Conservation (phyloP, 2,888 invertebrate genomes). For the Acholoe squamosa region DNA sequence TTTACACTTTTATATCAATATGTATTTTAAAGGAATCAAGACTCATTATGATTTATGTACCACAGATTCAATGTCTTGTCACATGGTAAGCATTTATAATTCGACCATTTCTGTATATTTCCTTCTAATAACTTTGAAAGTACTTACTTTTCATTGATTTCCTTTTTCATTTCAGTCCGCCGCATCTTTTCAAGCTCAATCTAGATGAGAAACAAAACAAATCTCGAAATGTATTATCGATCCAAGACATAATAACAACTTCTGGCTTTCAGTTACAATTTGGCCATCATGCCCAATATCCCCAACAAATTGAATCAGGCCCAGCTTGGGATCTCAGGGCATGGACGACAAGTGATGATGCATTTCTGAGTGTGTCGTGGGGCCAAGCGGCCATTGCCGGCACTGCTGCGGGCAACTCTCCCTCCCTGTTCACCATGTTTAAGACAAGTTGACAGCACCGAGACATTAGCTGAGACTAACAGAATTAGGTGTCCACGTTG, state of each 20-base stretch:
- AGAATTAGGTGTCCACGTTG: background rate
- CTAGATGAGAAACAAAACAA: constrained; percentile 70
- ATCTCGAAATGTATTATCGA: no score
- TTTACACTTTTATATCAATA: no score
- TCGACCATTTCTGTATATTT: no score
- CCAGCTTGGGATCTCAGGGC: background rate
- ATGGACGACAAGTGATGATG: constrained; percentile 43
- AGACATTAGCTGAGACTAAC: constrained; percentile 38
- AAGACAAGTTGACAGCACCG: constrained; percentile 24
- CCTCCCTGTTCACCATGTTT: background rate
- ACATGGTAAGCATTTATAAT: no score
- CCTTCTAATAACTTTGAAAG: background rate
- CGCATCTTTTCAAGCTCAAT: constrained; percentile 91
- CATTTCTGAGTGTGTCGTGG: background rate
- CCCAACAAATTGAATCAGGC: background rate
- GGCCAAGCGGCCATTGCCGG: background rate
- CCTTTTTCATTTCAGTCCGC: constrained; percentile 83
- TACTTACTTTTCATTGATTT: background rate
- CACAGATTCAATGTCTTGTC: no score
- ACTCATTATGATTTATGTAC: no score
- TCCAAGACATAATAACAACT: background rate
- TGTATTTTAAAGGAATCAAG: no score
- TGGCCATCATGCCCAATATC: background rate
- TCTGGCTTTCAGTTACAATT: constrained; percentile 16
- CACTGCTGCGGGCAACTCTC: background rate